Base-by-base conservation (phyloP, 2,113 vertebrate species). In the Plecturocebus donacophilus region DNA sequence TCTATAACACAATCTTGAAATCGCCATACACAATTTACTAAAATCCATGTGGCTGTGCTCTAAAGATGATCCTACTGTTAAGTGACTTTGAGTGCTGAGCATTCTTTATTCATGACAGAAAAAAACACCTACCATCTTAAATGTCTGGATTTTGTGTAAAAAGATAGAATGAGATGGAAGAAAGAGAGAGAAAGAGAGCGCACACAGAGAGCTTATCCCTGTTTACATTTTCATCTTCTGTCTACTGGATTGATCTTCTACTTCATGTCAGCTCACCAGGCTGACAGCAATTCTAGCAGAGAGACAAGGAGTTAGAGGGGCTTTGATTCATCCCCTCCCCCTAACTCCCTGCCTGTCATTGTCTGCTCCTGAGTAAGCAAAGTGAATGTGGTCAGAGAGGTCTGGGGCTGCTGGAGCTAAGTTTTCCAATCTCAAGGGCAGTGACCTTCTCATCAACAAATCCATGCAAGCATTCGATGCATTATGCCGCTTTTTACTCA, bases 321-420 rank as follows among this genome's bases (percentile, higher is more conserved):
- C 98, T 98, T 98, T 96, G 98, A 98, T 97, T 98, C 97, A 92
- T 97, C 97, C 98, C 97, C 97, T 98, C 98, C 98, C 98, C 89
- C 98, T 93, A 94, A 98, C 96, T 93, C 97, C 90, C 97, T 98
- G 98, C 96, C 95, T 98, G 98, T 98, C 98, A 98, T 98, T 98
- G 98, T 98, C 96, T 98, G 98, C 97, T 98, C 98, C 98, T 98
- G 98, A 98, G 98, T 97, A 98, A 99, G 98, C 98, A 98, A 98
- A 98, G 97, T 94, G 97, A 98, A 98, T 96, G 58, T 97, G 98
- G 98, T 95, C 98, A 95, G 94, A 97, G 95, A 83, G 2, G 68
- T 84, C 95, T 96, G 96, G 90, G 79, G 95, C 97, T 97, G 95
- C 84, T 85, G 71, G 87, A 96, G 42, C 95, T 98, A 87, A 98